Base-by-base conservation (phyloP, 2,888 invertebrate genomes). In the Dasysyrphus albostriatus region DNA sequence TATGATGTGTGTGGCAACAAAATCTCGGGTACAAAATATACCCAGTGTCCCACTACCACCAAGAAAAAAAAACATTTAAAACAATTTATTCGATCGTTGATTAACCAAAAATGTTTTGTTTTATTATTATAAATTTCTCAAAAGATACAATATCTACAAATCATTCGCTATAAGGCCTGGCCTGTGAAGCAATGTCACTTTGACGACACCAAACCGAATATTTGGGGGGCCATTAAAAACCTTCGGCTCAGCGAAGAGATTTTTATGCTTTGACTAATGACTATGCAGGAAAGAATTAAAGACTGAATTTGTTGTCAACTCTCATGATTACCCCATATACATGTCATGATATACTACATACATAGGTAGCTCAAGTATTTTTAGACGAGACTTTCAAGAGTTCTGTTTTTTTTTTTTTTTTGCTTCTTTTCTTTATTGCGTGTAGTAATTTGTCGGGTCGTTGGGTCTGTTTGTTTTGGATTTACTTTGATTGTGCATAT, bases 381-480 rank as follows among this genome's bases (percentile, higher is more conserved):
- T 83, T 80, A 83, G 83, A 59, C 42, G 19, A 63, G 19, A 63
- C n/a, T 14, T 7, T 37, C 54, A n/a, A 54, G 58, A 49, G 59
- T 73, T 34, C 54, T 37, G 16, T 29, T 58, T 59, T 67, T 42
- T 42, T 65, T 29, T 58, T 59, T 67, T 42, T 42, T 65, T 51
- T 29, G 69, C 88, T 73, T 83, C 67, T 59, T 88, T 88, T 63
- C 88, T 88, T 92, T 91, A 92, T 92, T 91, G 90, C 89, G 91
- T 92, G 92, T 90, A 90, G 91, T 91, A 91, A 92, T 92, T 92
- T 92, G 92, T 92, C 91, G 91, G 90, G 90, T 92, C 92, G 90
- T 91, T 5, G 90, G 75, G 16, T 49, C n/a, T 65, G 63, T 74
- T 72, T 61, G 54, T 44, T 78, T 70, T 79, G 49, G 24, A 39